Percentiles rank a stretch among this genome's conserved stretches.
Conservation (phyloP, 2,113 vertebrate genomes). For the Pseudorasbora parva region DNA sequence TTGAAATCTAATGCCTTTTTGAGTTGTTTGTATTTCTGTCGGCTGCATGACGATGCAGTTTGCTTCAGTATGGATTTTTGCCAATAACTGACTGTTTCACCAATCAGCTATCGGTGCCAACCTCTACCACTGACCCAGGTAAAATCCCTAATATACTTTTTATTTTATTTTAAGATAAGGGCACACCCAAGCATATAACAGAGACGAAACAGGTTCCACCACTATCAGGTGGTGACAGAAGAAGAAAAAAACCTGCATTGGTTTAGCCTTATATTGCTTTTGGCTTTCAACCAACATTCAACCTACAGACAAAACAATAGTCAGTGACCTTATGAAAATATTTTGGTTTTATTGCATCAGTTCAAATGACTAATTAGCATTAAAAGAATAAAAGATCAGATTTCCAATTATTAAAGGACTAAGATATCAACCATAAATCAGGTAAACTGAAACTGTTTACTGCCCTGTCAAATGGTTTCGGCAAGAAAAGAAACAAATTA, state of each 20-base stretch:
- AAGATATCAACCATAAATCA: not conserved
- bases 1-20: too few species aligned
- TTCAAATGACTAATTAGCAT: not conserved
- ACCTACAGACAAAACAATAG: too few species aligned
- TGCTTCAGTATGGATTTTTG: too few species aligned
- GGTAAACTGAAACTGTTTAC: not conserved
- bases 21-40: too few species aligned
- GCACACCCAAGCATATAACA: not conserved
- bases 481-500: not conserved
- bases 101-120: too few species aligned
- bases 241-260: not conserved
- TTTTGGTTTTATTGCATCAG: too few species aligned
- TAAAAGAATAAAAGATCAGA: not conserved
- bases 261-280: not conserved
- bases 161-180: slow-evolving; percentile 15
- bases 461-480: not conserved
- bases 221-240: not conserved
- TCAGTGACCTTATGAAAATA: too few species aligned
- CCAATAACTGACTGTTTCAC: too few species aligned
- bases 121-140: too few species aligned
- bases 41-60: too few species aligned
- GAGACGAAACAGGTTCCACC: not conserved
- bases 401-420: not conserved
- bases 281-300: not conserved
- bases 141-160: slow-evolving; percentile 14